Percentiles rank a stretch among this genome's conserved stretches.
These are phyloP conservation scores for Lordiphosa collinella DNA, from an alignment of 1,140 invertebrate species.

Conservation along the genomic window DNA sequence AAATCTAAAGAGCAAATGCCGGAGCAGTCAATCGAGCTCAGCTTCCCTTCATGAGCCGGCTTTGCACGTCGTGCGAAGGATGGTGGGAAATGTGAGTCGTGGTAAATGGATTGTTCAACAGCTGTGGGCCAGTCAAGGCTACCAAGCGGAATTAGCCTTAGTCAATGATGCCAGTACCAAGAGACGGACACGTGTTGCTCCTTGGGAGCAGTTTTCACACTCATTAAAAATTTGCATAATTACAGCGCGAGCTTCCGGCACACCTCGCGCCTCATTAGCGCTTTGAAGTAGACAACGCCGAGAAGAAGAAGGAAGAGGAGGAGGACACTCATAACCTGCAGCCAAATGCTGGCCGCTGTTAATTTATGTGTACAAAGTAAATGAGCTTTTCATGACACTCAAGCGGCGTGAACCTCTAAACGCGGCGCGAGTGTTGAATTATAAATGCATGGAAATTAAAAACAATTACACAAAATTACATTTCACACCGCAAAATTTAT, in stretches of 20 bases:
- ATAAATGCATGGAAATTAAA: slow-evolving; percentile 75
- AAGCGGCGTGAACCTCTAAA: slow-evolving; percentile 24
- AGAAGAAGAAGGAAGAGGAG: neutral
- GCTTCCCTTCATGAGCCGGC: slow-evolving; percentile 26
- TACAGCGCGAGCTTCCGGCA: slow-evolving; percentile 22
- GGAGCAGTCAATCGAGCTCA: slow-evolving; percentile 39
- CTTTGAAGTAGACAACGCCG: slow-evolving; percentile 48
- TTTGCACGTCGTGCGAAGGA: slow-evolving; percentile 12
- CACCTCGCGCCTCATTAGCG: slow-evolving; percentile 32
- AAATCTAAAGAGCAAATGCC: slow-evolving; percentile 70
- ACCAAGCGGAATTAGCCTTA: slow-evolving; percentile 57
- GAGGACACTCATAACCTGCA: slow-evolving; percentile 44
- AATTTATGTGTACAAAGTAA: slow-evolving; percentile 53
- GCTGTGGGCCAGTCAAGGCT: slow-evolving; percentile 22
- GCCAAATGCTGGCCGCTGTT: slow-evolving; percentile 25
- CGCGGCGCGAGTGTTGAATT: slow-evolving; percentile 49
- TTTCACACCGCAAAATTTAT: slow-evolving; percentile 20
- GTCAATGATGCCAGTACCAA: slow-evolving; percentile 27
- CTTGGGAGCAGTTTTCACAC: slow-evolving; percentile 49
- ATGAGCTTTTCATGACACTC: slow-evolving; percentile 62
- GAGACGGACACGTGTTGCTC: slow-evolving; percentile 50
- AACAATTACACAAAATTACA: slow-evolving; percentile 67
- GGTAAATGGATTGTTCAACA: slow-evolving; percentile 32
- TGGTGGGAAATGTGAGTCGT: neutral
- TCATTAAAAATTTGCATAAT: slow-evolving; percentile 78